Percentiles rank a stretch among this genome's conserved stretches.
phyloP scores from a whole-genome alignment of 1,140 invertebrate species.

The Kradibia gibbosae region DNA sequence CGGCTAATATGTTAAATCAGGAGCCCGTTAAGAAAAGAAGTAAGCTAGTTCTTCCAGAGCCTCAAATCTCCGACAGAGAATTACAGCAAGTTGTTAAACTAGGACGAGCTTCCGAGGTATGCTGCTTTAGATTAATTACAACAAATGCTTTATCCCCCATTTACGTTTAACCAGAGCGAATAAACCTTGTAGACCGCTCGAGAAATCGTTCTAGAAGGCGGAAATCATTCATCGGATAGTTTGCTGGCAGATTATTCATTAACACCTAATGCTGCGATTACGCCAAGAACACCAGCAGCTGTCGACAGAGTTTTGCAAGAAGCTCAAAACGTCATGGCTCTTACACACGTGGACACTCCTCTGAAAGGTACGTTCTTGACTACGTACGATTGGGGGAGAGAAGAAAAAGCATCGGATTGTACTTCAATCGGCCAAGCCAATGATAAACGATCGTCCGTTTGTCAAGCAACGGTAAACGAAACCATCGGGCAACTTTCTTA shows the following conservation, averaged over 20 bases:
- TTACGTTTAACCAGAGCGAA: background rate
- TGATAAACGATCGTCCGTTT: too few relatives aligned
- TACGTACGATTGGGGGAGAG: too few relatives aligned
- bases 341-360: conserved; percentile 97
- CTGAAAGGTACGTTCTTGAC: conserved; percentile 83
- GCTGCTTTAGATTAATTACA: background rate
- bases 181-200: conserved; percentile 77
- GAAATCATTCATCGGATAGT: conserved; percentile 85
- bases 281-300: conserved; percentile 89
- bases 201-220: conserved; percentile 90
- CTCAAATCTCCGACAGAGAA: conserved; percentile 96
- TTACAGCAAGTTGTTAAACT: conserved; percentile 96
- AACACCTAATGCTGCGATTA: conserved; percentile 83
- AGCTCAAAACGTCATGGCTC: conserved; percentile 98
- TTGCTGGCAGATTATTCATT: conserved; percentile 94
- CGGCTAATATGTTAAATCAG: conserved; percentile 90
- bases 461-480: too few relatives aligned
- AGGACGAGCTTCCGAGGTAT: conserved; percentile 90
- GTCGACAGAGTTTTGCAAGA: conserved; percentile 87
- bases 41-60: conserved; percentile 95
- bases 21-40: conserved; percentile 95
- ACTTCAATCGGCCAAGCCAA: too few relatives aligned
- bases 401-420: too few relatives aligned
- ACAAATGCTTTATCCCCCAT: background rate
- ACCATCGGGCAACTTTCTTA: background rate